Evolutionary conservation across 1,140 invertebrate genomes (phyloP), one percentile per base, ranked within the genome.

Genomic region (Papilio xuthus): DNA sequence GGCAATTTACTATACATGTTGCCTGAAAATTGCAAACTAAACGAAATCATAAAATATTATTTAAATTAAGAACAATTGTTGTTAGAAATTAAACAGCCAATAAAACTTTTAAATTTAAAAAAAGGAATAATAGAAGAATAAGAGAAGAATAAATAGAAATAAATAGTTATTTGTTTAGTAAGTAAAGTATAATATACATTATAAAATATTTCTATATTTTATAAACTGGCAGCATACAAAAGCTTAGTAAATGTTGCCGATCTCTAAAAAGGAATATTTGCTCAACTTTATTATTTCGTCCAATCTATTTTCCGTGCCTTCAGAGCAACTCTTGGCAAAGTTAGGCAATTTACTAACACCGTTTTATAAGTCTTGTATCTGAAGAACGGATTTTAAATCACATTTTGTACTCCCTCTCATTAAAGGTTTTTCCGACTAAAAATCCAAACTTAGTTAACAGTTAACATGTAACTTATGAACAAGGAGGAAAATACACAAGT

Each of bases 361-460:
- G 26, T 67, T 67, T 67, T 67, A 13, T 67, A 67, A 32, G 12
- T 67, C 60, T 26, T 28, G 12, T 28, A 28, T 15, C 12, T 13
- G 37, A 56, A 53, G 74, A 56, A 63, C 74, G n/a, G 72, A 79
- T 77, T 73, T 74, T 60, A 50, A 72, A 81, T 79, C 77, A 41
- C 53, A 23, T 73, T 67, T 73, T 15, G 12, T 28, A 32, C 26
- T 15, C 13, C 23, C 23, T 67, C 28, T 32, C 13, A 13, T 28
- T 67, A 10, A 28, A 7, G 4, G 26, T 32, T 28, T 67, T 28
- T 63, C 60, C 10, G 26, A 13, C 3, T 28, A 28, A 56, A 23
- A 56, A 13, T 26, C n/a, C n/a, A n/a, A n/a, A n/a, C n/a, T n/a
- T n/a, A n/a, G n/a, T n/a, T n/a, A n/a, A n/a, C n/a, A n/a, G n/a